Conservation (phyloP, 2,797 vertebrate genomes). For the Falco columbarius region DNA sequence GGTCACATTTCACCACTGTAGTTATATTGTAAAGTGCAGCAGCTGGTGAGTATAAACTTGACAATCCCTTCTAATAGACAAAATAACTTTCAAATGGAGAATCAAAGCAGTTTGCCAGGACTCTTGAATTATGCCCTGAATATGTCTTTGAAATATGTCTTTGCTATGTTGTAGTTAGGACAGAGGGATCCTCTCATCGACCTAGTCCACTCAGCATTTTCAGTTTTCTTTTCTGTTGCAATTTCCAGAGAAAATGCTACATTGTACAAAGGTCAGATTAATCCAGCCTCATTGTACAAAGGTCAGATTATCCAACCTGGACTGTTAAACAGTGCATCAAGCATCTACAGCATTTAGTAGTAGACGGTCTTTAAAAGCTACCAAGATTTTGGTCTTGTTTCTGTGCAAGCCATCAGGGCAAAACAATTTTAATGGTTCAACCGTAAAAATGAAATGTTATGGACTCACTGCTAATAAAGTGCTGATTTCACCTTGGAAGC, state of each 20-base stretch:
- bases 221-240: neutral
- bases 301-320: neutral
- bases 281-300: neutral
- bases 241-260: neutral
- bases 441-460: neutral
- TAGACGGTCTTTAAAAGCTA: neutral
- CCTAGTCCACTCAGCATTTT: neutral
- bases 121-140: neutral
- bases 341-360: neutral
- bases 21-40: neutral
- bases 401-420: neutral
- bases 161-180: neutral
- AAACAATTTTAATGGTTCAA: neutral
- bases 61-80: neutral
- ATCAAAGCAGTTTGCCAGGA: neutral
- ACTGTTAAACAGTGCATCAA: neutral
- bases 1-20: neutral
- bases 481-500: neutral
- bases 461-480: neutral
- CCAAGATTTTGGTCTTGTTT: neutral
- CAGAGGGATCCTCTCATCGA: neutral
- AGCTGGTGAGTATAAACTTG: neutral
- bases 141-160: neutral
- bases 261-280: neutral
- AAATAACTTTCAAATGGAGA: neutral